phyloP scores from a whole-genome alignment of 2,888 invertebrate genomes.

The Agrochola lychnidis region DNA sequence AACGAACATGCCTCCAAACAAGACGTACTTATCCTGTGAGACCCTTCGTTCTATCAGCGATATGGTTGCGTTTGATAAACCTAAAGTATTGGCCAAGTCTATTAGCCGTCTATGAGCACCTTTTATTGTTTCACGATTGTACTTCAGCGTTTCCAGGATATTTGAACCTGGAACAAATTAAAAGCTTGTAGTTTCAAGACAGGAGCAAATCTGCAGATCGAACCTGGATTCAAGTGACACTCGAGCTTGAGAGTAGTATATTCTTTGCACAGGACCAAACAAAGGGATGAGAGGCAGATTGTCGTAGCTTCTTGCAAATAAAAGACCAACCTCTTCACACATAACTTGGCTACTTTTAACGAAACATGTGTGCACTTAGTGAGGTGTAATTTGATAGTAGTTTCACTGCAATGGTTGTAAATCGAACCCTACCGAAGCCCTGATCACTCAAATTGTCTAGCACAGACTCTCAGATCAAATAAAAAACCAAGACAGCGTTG shows the following conservation, averaged over 20 bases:
- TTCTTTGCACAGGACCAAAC: not conserved
- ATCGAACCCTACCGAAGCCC: too few relatives aligned
- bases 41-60: constrained; percentile 97
- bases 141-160: constrained; percentile 94
- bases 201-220: not conserved
- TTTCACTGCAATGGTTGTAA: too few relatives aligned
- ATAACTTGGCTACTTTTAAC: not conserved
- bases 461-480: too few relatives aligned
- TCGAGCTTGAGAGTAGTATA: not conserved
- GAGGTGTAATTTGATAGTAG: too few relatives aligned
- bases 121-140: constrained; percentile 96
- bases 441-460: too few relatives aligned
- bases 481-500: too few relatives aligned
- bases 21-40: constrained; percentile 96
- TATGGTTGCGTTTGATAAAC: constrained; percentile 98
- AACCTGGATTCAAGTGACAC: not conserved
- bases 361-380: too few relatives aligned
- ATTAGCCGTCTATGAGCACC: constrained; percentile 96
- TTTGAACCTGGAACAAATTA: constrained; percentile 90
- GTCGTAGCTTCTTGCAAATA: not conserved
- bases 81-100: constrained; percentile 97
- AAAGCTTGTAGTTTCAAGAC: not conserved
- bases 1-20: constrained; percentile 96
- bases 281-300: not conserved
- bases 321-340: not conserved